phyloP scores from a whole-genome alignment of 2,797 vertebrate species.

The Protosalanx chinensis region DNA sequence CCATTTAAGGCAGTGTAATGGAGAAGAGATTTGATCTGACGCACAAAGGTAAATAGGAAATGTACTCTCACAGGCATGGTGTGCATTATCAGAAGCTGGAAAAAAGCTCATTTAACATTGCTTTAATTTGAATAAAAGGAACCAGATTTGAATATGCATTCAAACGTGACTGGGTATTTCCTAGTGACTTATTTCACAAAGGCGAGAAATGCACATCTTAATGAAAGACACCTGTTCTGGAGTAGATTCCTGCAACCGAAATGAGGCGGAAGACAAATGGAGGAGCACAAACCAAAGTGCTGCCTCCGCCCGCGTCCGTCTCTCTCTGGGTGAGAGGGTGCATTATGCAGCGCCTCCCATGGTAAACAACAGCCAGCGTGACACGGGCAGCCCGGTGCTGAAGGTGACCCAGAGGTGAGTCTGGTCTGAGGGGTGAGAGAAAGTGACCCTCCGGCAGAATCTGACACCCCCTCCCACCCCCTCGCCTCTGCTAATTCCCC shows the following conservation, averaged over 20 bases:
- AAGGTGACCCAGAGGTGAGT: constrained; percentile 68
- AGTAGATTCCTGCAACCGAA: constrained; percentile 45
- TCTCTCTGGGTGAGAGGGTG: constrained; percentile 22
- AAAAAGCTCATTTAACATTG: constrained; percentile 68
- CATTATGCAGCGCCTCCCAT: constrained; percentile 9
- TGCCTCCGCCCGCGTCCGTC: constrained; percentile 19
- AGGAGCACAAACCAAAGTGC: constrained; percentile 11
- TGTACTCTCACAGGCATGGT: constrained; percentile 57
- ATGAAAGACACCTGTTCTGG: constrained; percentile 63
- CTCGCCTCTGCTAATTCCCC: constrained; percentile 18
- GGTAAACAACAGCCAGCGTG: constrained; percentile 36
- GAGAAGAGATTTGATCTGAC: constrained; percentile 73
- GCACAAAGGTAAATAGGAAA: constrained; percentile 64
- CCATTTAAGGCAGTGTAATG: constrained; percentile 67
- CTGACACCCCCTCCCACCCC: constrained; percentile 43
- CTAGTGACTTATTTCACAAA: constrained; percentile 50
- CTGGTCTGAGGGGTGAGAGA: constrained; percentile 53
- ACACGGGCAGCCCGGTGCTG: constrained; percentile 45
- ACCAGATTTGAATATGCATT: constrained; percentile 67
- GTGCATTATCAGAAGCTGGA: constrained; percentile 58
- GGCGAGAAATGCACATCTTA: constrained; percentile 48
- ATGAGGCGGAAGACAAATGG: constrained; percentile 48
- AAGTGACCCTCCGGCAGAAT: constrained; percentile 48
- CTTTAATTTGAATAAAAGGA: constrained; percentile 71
- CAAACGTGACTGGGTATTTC: constrained; percentile 54